Percentiles rank a stretch among this genome's conserved stretches.
These are phyloP conservation scores for Neogale vison DNA, from an alignment of 2,113 vertebrate species.

Conservation along the genomic window DNA sequence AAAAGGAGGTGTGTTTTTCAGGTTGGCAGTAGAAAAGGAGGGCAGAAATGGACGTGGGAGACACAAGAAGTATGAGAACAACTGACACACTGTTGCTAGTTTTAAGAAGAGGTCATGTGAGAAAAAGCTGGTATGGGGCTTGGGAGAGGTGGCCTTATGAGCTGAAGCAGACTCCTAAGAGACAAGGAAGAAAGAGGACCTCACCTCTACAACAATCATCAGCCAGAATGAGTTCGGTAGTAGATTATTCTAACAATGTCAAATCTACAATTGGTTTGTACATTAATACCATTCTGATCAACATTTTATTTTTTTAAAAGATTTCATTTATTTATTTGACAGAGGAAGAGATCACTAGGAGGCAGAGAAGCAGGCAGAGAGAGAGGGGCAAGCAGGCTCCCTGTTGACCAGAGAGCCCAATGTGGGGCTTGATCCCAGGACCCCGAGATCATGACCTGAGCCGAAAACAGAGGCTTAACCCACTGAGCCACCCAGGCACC, in stretches of 20 bases:
- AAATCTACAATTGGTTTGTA: neutral
- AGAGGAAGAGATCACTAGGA: too few relatives aligned
- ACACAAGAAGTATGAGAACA: neutral
- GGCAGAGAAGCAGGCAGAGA: too few relatives aligned
- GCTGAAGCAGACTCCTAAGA: neutral
- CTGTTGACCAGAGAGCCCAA: too few relatives aligned
- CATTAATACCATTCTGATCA: neutral
- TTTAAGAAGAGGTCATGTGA: neutral
- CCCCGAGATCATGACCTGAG: too few relatives aligned
- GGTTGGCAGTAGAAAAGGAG: neutral
- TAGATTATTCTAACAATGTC: neutral
- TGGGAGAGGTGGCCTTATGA: neutral
- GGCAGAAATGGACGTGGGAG: neutral
- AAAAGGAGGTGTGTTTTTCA: neutral
- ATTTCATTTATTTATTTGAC: too few relatives aligned
- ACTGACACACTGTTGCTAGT: neutral
- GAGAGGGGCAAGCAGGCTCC: too few relatives aligned
- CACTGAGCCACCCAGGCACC: too few relatives aligned
- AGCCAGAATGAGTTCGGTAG: neutral
- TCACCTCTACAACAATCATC: neutral
- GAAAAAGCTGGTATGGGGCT: neutral
- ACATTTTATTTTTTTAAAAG: neutral
- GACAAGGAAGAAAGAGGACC: accelerated
- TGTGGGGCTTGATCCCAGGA: too few relatives aligned
- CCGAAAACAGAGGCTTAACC: too few relatives aligned